Evolutionary conservation across 2,888 invertebrate genomes (phyloP), one percentile per base, ranked within the genome.

Genomic region (Exephanes ischioxanthus): DNA sequence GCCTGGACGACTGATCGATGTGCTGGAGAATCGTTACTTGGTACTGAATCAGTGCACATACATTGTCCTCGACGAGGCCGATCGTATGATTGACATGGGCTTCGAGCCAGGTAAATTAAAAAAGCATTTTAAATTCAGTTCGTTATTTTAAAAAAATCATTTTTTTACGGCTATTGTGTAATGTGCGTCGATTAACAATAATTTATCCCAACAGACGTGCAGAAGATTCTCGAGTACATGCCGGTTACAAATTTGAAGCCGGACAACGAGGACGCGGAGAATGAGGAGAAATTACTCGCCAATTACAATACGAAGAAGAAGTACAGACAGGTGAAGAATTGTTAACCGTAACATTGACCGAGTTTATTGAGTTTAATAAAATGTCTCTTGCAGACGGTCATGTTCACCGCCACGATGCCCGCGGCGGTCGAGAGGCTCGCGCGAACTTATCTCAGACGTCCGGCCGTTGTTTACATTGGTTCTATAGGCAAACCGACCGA

Each of bases 341-440:
- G 45, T 16, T 16, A 48, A 48, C 3, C 16, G 16, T 48, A 48
- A 48, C 45, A 48, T 4, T 48, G 45, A 16, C 14, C 4, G 45
- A 48, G 4, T 4, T 48, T 6, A n/a, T 63, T 7, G 5, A n/a
- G 16, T n/a, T 6, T n/a, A n/a, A 63, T 30, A 14, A 14, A 63
- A 63, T n/a, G 3, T 63, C 0, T 9, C 26, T 68, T 16, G 3
- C 91, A 97, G 97, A 99, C 99, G 91, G 99, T 99, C 93, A 99
- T 99, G 99, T 99, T 99, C 94, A 99, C 99, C 71, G 99, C 99
- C 3, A 99, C 99, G 87, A 99, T 99, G 99, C 99, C 99, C 9
- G 97, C 99, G 0, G 98, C 99, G 2, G 99, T 99, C 1, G 99
- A 99, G 95, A 96, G 99, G 85, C 95, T 99, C 86, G 99, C 99